Conservation (phyloP, 2,797 vertebrate species). For the Manis pentadactyla region DNA sequence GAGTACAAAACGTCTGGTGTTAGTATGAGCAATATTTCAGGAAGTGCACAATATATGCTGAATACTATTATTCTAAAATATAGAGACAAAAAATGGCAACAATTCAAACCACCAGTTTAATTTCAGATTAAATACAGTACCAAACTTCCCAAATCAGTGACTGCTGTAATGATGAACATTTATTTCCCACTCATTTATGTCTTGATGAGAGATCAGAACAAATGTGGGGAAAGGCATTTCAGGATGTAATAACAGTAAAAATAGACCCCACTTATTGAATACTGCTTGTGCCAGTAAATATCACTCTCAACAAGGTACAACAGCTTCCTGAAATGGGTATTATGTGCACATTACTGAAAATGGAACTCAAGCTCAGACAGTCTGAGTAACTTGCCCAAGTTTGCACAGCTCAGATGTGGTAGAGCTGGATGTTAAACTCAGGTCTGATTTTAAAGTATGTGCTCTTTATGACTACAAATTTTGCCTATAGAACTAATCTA, state of each 20-base stretch:
- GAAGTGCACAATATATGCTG: background rate
- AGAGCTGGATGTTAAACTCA: background rate
- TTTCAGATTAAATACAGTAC: background rate
- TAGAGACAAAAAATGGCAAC: background rate
- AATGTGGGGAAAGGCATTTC: background rate
- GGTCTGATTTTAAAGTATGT: background rate
- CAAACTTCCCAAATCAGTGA: background rate
- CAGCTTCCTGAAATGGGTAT: background rate
- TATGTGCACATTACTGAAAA: background rate
- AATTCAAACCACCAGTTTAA: background rate
- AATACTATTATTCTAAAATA: background rate
- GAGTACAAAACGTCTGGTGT: background rate
- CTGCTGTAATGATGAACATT: background rate
- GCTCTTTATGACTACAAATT: background rate
- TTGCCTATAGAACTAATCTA: background rate
- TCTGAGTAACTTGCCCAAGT: background rate
- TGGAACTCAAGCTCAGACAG: background rate
- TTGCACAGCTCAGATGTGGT: background rate
- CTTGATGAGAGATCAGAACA: background rate
- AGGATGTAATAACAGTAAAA: background rate
- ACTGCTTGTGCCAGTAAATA: background rate
- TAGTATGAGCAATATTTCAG: constrained; percentile 15
- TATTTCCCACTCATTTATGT: background rate
- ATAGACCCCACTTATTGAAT: background rate
- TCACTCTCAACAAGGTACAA: background rate